These are phyloP conservation scores for Drosophila setifemur DNA, from an alignment of 1,140 invertebrate genomes.

Conservation along the genomic window DNA sequence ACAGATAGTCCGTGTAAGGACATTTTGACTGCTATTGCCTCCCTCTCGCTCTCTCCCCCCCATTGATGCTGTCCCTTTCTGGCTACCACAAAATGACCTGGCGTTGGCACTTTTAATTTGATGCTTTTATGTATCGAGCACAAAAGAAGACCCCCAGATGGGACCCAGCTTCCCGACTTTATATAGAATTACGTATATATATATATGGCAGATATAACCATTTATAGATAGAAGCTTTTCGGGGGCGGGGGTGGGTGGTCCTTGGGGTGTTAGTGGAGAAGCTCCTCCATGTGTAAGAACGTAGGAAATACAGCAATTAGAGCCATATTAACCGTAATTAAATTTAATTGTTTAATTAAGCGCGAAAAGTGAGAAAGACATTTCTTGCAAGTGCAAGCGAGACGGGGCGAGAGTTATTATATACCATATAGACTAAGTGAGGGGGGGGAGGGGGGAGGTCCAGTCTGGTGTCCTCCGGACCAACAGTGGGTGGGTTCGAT, in stretches of 20 bases:
- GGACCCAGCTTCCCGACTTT: constrained; percentile 17
- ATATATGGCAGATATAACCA: not conserved
- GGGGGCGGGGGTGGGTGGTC: not conserved
- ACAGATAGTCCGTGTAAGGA: constrained; percentile 67
- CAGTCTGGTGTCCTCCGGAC: constrained; percentile 10
- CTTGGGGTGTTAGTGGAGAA: not conserved
- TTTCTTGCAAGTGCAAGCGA: constrained; percentile 50
- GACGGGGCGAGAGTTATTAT: constrained; percentile 26
- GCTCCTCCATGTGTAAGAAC: constrained; percentile 55
- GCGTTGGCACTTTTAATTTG: constrained; percentile 74
- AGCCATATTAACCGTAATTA: constrained; percentile 83
- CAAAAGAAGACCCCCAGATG: constrained; percentile 28
- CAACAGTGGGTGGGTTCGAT: too few relatives aligned
- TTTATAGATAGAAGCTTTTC: constrained; percentile 23
- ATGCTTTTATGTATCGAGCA: constrained; percentile 70
- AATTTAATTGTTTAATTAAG: constrained; percentile 83
- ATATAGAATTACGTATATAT: constrained; percentile 15
- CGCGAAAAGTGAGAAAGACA: constrained; percentile 80
- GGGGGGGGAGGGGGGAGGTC: too few relatives aligned
- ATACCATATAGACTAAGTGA: constrained; percentile 15
- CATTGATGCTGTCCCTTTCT: not conserved
- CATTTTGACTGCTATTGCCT: constrained; percentile 13
- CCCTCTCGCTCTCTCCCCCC: not conserved
- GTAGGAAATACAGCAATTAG: constrained; percentile 82
- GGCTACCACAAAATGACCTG: constrained; percentile 45